Evolutionary conservation across 2,113 vertebrate species (phyloP).

Genomic region (Dicerorhinus sumatrensis): DNA sequence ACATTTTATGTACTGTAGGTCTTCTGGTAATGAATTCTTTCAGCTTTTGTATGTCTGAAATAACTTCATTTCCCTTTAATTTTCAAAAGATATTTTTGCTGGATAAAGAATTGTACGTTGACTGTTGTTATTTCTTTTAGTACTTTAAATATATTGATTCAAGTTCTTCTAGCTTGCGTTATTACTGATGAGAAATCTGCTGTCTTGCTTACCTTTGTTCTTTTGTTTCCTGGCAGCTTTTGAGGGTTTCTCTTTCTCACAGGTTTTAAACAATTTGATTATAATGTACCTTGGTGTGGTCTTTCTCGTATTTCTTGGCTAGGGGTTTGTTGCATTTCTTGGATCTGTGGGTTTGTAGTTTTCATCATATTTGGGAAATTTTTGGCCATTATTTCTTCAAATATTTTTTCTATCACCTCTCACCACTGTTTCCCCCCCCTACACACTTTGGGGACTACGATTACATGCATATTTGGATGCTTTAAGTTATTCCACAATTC

Average conservation of each 20-base stretch:
- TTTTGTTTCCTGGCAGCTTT: background rate
- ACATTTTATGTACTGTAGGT: background rate
- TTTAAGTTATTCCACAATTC: background rate
- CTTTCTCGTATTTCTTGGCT: background rate
- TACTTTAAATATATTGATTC: background rate
- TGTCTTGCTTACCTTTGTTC: background rate
- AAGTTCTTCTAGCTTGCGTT: background rate
- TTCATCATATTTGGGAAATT: background rate
- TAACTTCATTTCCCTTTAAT: background rate
- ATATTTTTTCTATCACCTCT: background rate
- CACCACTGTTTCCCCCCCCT: rapidly evolving
- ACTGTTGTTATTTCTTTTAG: background rate
- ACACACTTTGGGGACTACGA: background rate
- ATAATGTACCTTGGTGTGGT: background rate
- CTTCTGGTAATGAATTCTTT: background rate
- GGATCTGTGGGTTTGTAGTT: background rate
- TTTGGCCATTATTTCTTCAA: background rate
- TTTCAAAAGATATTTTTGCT: background rate
- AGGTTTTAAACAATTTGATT: background rate
- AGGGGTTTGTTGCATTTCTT: background rate
- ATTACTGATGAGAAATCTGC: background rate
- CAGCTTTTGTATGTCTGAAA: background rate
- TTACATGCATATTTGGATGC: background rate
- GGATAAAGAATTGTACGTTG: background rate
- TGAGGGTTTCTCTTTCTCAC: background rate